phyloP scores from a whole-genome alignment of 2,113 vertebrate genomes.

The Dryoscopus gambensis region DNA sequence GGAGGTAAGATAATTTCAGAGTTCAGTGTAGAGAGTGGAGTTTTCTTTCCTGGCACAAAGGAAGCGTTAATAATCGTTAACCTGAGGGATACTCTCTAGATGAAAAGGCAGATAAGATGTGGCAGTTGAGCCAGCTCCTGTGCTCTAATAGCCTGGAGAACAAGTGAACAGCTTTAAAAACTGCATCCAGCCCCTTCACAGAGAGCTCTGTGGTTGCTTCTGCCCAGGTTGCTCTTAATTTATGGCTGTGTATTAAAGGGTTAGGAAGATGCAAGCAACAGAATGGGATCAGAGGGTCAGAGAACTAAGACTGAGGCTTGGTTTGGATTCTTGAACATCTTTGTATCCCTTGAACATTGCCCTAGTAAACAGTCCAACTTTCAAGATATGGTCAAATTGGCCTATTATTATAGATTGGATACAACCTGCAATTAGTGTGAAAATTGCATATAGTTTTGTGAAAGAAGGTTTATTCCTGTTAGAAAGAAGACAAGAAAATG shows the following conservation, averaged over 20 bases:
- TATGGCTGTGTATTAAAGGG: not conserved
- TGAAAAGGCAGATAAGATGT: not conserved
- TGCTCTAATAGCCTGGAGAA: not conserved
- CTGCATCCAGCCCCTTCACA: not conserved
- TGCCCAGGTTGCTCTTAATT: not conserved
- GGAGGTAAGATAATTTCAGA: not conserved
- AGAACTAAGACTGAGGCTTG: not conserved
- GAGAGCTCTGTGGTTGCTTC: fast-evolving
- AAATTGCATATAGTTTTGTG: not conserved
- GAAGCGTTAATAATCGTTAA: not conserved
- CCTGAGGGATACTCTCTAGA: not conserved
- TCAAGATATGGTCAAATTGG: not conserved
- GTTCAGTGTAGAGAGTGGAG: not conserved
- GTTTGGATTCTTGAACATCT: not conserved
- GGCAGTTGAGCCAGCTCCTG: not conserved
- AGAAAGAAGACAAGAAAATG: not conserved
- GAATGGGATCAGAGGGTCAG: not conserved
- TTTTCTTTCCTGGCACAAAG: not conserved
- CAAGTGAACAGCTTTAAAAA: not conserved
- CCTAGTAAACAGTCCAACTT: not conserved
- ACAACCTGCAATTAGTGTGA: not conserved
- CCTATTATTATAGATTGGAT: not conserved
- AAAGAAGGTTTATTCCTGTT: not conserved
- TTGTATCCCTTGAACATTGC: not conserved
- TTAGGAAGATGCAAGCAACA: not conserved